Conservation (phyloP, 2,113 vertebrate species). For the Proterorhinus semilunaris region DNA sequence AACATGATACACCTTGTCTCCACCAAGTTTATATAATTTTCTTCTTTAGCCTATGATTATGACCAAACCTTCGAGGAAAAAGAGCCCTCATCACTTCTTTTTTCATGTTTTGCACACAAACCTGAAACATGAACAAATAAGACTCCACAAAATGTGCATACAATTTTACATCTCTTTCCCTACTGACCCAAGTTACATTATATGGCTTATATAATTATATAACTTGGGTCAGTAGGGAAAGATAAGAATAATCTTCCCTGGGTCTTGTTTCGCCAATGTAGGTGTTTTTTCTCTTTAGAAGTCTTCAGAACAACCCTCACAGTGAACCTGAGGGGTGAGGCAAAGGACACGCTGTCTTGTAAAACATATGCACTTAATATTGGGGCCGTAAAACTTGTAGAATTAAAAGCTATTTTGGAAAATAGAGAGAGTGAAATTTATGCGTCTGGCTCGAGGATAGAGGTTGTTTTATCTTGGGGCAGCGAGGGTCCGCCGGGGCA, state of each 20-base stretch:
- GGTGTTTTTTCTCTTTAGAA: conserved; percentile 44
- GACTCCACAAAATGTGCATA: too few species aligned
- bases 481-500: conserved; percentile 61
- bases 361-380: conserved; percentile 99
- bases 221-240: conserved; percentile 27
- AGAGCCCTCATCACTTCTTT: too few species aligned
- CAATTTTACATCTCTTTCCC: not conserved
- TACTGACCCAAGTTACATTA: too few species aligned
- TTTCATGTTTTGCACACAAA: too few species aligned
- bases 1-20: too few species aligned
- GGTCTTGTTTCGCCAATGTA: conserved; percentile 15
- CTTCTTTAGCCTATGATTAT: too few species aligned
- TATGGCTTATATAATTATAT: too few species aligned
- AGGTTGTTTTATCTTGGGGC: conserved; percentile 85
- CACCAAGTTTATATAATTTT: too few species aligned
- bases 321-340: conserved; percentile 86
- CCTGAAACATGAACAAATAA: too few species aligned
- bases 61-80: too few species aligned
- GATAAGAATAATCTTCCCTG: conserved; percentile 24
- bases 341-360: conserved; percentile 93
- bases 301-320: conserved; percentile 50
- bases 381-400: conserved; percentile 95
- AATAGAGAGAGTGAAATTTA: conserved; percentile 94
- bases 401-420: conserved; percentile 97
- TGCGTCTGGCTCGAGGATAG: conserved; percentile 85